phyloP scores from a whole-genome alignment of 2,113 vertebrate species.

The Castor canadensis region DNA sequence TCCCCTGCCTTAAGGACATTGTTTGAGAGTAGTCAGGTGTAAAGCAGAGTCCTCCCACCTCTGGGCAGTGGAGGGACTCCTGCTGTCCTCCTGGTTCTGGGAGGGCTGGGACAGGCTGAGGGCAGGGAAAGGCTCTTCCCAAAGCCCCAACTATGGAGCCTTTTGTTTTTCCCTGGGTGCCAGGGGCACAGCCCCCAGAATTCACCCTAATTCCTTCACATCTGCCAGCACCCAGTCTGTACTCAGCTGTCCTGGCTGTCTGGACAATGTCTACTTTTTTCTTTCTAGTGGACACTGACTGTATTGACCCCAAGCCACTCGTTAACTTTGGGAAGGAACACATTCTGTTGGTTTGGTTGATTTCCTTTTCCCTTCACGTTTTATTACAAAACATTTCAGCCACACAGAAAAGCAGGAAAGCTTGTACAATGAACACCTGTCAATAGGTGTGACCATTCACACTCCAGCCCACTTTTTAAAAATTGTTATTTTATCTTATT shows the following conservation, averaged over 20 bases:
- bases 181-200: background rate
- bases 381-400: slow-evolving; percentile 2
- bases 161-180: background rate
- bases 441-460: background rate
- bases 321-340: background rate
- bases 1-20: background rate
- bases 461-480: too few species aligned
- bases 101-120: too few species aligned
- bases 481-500: too few species aligned
- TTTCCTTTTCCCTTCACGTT: background rate
- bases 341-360: background rate
- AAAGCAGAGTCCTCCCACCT: background rate
- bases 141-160: background rate
- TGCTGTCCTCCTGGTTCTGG: too few species aligned
- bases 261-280: background rate
- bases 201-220: background rate
- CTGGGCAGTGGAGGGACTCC: too few species aligned
- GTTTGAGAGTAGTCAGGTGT: background rate
- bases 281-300: background rate
- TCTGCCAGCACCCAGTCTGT: background rate
- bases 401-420: background rate
- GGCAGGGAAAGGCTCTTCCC: too few species aligned
- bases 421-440: background rate
- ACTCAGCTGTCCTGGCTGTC: background rate
- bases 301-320: background rate